Percentiles rank a stretch among this genome's conserved stretches.
phyloP scores from a whole-genome alignment of 2,113 vertebrate species.

The Charadrius vociferus region DNA sequence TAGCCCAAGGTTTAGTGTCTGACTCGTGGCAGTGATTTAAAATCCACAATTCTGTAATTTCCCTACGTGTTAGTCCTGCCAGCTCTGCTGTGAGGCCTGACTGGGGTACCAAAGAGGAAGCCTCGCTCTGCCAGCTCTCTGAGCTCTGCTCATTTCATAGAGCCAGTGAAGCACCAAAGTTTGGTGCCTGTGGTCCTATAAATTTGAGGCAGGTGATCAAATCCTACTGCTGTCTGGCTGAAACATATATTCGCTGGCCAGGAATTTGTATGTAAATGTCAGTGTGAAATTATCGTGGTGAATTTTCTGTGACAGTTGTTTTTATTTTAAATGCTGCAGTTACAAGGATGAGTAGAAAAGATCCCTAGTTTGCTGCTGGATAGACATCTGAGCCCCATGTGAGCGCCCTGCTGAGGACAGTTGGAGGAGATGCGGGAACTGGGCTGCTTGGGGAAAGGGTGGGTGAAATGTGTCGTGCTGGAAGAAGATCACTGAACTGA shows the following conservation, averaged over 20 bases:
- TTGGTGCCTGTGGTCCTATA: not conserved
- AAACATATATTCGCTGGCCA: not conserved
- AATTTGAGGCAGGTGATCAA: not conserved
- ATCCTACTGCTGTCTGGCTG: not conserved
- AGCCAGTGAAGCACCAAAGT: not conserved
- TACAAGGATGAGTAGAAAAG: not conserved
- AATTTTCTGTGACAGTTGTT: not conserved
- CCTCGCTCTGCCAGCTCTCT: not conserved
- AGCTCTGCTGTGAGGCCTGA: not conserved
- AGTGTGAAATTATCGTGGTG: not conserved
- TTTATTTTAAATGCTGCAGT: not conserved
- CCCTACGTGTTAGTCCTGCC: not conserved
- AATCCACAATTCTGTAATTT: not conserved
- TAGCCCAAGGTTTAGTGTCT: not conserved
- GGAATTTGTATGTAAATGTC: not conserved
- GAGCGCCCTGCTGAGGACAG: not conserved
- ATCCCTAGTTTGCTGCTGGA: not conserved
- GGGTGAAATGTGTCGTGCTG: not conserved
- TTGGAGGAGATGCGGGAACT: not conserved
- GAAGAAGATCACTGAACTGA: slow-evolving; percentile 32
- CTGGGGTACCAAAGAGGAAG: not conserved
- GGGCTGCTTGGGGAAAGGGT: not conserved
- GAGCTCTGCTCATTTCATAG: not conserved
- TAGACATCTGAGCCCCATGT: not conserved
- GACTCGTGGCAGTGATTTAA: not conserved